phyloP scores from a whole-genome alignment of 2,797 vertebrate genomes.

The Sparidentex hasta region DNA sequence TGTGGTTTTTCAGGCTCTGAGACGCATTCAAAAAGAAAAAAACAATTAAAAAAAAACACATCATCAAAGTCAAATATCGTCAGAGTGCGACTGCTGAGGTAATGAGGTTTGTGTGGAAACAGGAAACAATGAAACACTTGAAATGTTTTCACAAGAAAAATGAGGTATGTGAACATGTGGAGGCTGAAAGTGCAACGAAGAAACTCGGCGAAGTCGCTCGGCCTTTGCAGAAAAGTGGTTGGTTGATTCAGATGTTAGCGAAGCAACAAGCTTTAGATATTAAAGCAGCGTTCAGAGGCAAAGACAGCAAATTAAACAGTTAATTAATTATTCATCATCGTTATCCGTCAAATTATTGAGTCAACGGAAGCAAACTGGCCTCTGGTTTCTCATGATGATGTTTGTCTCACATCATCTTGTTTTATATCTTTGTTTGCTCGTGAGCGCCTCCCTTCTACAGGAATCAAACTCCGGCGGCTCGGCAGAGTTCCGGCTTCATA shows the following conservation, averaged over 20 bases:
- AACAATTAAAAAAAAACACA: constrained; percentile 15
- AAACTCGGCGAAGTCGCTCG: not conserved
- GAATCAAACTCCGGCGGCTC: not conserved
- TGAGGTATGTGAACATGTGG: constrained; percentile 62
- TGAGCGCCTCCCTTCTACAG: not conserved
- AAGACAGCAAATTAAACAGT: not conserved
- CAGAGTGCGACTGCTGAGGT: constrained; percentile 66
- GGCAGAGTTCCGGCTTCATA: constrained; percentile 24
- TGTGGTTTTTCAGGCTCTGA: constrained; percentile 39
- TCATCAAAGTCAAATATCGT: constrained; percentile 40
- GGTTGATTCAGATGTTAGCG: constrained; percentile 23
- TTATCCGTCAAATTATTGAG: not conserved
- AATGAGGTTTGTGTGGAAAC: constrained; percentile 67
- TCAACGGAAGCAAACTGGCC: not conserved
- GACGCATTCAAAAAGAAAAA: constrained; percentile 10
- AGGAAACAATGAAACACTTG: constrained; percentile 20
- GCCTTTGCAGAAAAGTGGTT: constrained; percentile 47
- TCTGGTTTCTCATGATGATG: not conserved
- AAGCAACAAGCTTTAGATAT: constrained; percentile 16
- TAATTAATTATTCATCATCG: not conserved
- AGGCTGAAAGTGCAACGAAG: constrained; percentile 36
- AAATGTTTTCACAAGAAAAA: constrained; percentile 20
- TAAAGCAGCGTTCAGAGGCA: constrained; percentile 17
- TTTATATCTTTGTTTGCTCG: not conserved
- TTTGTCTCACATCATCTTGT: not conserved